Base-by-base conservation (phyloP, 2,797 vertebrate species). In the Erethizon dorsatum region DNA sequence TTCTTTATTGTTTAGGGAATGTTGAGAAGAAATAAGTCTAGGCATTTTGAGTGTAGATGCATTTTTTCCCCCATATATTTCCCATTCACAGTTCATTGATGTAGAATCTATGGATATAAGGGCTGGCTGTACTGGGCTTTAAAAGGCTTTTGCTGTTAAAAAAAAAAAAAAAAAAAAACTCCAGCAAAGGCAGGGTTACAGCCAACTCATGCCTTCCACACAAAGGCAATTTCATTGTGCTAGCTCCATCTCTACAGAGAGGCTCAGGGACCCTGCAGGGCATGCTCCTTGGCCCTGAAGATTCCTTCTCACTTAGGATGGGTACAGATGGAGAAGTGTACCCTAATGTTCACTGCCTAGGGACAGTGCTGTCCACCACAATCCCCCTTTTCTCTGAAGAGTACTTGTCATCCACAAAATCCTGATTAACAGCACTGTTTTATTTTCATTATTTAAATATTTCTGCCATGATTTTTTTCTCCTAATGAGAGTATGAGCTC, bases 341-440 rank as follows among this genome's bases (percentile, higher is more conserved):
- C 33, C 18, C 45, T 63, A 17, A 11, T 37, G 41, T 57, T 26
- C n/a, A 54, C 45, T 4, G 33, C 83, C 52, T 22, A 63, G 20
- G 78, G 41, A 6, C n/a, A 26, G 12, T 0, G 2, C 15, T 59
- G 18, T 26, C 63, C 45, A 31, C 14, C 1, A 0, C 0, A 6
- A 82, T 10, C 20, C 28, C 10, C 6, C 0, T 0, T 57, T 87
- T 91, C 57, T 69, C 90, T 57, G 50, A 88, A 86, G 56, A 83
- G 50, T 4, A 54, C 26, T 63, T 88, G 18, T 26, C 45, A 75
- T 9, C 18, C n/a, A 59, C n/a, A 75, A 15, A 33, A 86, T 61
- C 33, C 7, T 45, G 45, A 69, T 67, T 31, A 59, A 65, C 0
- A 65, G 47, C 12, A 28, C 18, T 20, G 45, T 8, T n/a, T 47